Percentiles rank a stretch among this genome's conserved stretches.
These are phyloP conservation scores for Hydropotes inermis DNA, from an alignment of 2,113 vertebrate species.

Conservation along the genomic window DNA sequence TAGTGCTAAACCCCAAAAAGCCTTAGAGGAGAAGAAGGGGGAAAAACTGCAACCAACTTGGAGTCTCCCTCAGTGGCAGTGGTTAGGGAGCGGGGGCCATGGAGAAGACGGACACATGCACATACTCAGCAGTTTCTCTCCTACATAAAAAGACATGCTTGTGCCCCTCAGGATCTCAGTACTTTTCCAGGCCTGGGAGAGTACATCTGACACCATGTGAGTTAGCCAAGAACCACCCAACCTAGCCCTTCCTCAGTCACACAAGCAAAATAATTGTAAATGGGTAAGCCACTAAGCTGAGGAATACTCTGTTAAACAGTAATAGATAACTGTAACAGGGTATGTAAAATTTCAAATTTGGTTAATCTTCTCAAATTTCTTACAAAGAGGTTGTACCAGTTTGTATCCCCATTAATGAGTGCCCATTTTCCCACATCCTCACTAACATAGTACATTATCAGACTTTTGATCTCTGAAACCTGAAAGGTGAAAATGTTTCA, in stretches of 20 bases:
- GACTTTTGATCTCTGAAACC: background rate
- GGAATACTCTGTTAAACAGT: background rate
- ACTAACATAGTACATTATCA: background rate
- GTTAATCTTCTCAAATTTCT: background rate
- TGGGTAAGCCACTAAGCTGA: background rate
- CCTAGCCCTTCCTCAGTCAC: background rate
- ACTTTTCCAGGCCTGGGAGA: background rate
- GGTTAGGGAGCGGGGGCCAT: background rate
- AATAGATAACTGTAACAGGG: background rate
- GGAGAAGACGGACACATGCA: background rate
- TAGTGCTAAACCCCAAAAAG: background rate
- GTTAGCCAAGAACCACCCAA: background rate
- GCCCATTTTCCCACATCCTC: background rate
- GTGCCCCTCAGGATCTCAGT: background rate
- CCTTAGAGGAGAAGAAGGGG: background rate
- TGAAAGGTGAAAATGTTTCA: constrained; percentile 6
- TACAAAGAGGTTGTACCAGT: background rate
- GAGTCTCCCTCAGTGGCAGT: background rate
- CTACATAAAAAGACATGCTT: background rate
- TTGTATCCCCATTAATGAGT: background rate
- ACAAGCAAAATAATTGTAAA: background rate
- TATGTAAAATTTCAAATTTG: background rate
- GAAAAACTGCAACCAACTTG: background rate
- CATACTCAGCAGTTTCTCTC: background rate
- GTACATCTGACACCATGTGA: background rate